Percentiles rank a stretch among this genome's conserved stretches.
phyloP scores from a whole-genome alignment of 1,140 invertebrate species.

The Orchestia grillus region DNA sequence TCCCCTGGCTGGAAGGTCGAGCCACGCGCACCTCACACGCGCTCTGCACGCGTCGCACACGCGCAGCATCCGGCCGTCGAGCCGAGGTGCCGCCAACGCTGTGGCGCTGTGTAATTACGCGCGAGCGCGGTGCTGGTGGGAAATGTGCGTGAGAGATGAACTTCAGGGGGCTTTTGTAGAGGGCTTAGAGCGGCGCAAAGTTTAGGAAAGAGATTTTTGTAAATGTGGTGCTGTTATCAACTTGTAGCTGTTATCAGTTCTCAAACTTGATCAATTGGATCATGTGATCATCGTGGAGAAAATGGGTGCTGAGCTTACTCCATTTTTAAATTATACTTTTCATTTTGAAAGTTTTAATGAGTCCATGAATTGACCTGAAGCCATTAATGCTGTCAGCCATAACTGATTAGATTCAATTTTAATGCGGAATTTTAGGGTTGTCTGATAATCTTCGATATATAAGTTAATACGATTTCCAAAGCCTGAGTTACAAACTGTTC shows the following conservation, averaged over 20 bases:
- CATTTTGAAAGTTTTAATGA: neutral
- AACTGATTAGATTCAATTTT: too few relatives aligned
- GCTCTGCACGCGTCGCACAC: conserved; percentile 33
- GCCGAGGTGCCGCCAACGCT: neutral
- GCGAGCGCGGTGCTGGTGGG: neutral
- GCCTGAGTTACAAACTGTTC: neutral
- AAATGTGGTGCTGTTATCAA: neutral
- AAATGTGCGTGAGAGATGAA: neutral
- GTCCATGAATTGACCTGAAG: neutral
- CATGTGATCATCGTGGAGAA: too few relatives aligned
- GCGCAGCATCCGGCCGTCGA: neutral
- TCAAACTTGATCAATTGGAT: too few relatives aligned
- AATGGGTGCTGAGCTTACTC: too few relatives aligned
- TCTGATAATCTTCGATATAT: too few relatives aligned
- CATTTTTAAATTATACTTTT: neutral
- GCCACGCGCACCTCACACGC: conserved; percentile 7
- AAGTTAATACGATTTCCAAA: neutral
- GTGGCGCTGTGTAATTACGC: neutral
- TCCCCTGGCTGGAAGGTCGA: neutral
- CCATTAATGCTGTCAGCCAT: too few relatives aligned
- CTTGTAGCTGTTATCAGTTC: too few relatives aligned
- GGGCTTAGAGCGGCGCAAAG: neutral
- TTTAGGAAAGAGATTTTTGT: neutral
- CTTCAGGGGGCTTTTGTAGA: neutral
- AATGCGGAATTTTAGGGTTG: too few relatives aligned